Base-by-base conservation (phyloP, 2,113 vertebrate species). In the Siniperca knerii region DNA sequence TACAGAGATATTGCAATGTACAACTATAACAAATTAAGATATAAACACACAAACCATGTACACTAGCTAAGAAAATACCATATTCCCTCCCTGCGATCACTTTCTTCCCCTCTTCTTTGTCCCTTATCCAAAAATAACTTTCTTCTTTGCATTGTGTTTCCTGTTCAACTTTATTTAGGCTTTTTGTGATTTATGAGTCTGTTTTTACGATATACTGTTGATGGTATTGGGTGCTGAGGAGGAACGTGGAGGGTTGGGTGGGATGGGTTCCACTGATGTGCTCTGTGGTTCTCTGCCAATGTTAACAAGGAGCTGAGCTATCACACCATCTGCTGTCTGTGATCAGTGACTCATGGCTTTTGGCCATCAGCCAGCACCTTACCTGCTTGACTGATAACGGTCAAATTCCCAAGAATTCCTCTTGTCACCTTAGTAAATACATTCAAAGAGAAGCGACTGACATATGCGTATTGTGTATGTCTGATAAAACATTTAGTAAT, bases 291-390 rank as follows among this genome's bases (percentile, higher is more conserved):
- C 58, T 62, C 61, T 95, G 94, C 94, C 94, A 95, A 95, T 90
- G 90, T 90, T 89, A 95, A 95, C 94, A 95, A 92, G 84, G 91
- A 91, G 78, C 84, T 90, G 89, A 86, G 86, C 84, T 89, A 89
- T 92, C 88, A 54, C 83, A 88, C 92, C 92, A 94, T 95, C 91
- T 94, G 87, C 79, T 89, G 84, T 86, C 81, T 83, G 64, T 91
- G 90, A 93, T 81, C 74, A 86, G 76, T 92, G 93, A 95, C 87
- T 93, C 90, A 91, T 37, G 69, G 73, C 46, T 77, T 74, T 84
- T 92, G 92, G 93, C 87, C 23, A 15, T 35, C 57, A 52, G 87
- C 91, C 92, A 94, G 75, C 65, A 18, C 15, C 83, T 79, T 91
- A 91, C 89, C 93, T 75, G 57, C 84, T 54, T 77, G 55, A 69